Base-by-base conservation (phyloP, 2,113 vertebrate species). In the Nycticebus coucang region DNA sequence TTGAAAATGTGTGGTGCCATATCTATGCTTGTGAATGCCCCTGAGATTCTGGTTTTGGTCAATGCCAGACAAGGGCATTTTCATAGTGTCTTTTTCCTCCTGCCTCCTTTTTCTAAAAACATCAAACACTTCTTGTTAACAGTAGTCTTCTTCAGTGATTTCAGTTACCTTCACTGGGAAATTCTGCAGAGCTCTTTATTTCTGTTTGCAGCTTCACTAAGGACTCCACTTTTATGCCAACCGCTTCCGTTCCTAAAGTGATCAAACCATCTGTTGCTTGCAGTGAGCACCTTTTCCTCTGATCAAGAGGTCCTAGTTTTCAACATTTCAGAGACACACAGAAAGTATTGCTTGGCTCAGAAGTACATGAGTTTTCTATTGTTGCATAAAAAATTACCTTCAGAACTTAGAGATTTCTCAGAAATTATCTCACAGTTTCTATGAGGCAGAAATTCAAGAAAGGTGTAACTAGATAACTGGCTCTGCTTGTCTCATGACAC, bases 1-100 rank as follows among this genome's bases (percentile, higher is more conserved):
- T 86, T 82, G 37, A 69, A 96, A 89, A 59, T 53, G 1, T 93
- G 53, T 57, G 68, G 28, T 86, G 18, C 22, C 80, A 96, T 87
- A 53, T 89, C 79, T 89, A 68, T 1, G 3, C 19, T 5, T 86
- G 50, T 68, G 33, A 72, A 45, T 92, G 9, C 17, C 55, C 79
- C 33, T 60, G 72, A 93, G 17, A 41, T 50, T 93, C 60, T 45
- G 41, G 60, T 80, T 95, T 72, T 59, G 19, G 55, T 82, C 79
- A 90, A 55, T 37, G 7, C 30, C 24, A 26, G 14, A 24, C 18
- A 69, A 71, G 18, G 37, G 17, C 30, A 33, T 64, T 80, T 57
- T 37, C 21, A n/a, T 7, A 37, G 22, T 90, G 28, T 74, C 41
- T 26, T 78, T 82, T 86, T 79, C 72, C 19, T 35, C 50, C 85